A percentile compares a stretch with the other conserved stretches of the same genome.
Conservation (phyloP, 2,113 vertebrate species). For the Periophthalmus modestus region DNA sequence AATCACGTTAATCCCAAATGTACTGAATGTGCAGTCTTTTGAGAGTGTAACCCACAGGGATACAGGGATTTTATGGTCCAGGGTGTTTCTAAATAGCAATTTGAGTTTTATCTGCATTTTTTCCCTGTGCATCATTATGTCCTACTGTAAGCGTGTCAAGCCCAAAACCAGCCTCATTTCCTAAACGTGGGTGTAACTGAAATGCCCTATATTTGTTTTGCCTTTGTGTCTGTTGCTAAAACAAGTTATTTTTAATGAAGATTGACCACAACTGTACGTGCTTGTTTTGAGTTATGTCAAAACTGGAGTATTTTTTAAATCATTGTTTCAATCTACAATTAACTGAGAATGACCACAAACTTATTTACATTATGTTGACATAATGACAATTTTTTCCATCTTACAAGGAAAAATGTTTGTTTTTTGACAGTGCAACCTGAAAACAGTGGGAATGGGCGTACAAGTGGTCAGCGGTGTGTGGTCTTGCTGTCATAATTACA, state of each 20-base stretch:
- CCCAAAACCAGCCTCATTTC: constrained; percentile 63
- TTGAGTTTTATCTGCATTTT: constrained; percentile 56
- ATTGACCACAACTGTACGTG: constrained; percentile 17
- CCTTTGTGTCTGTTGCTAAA: constrained; percentile 38
- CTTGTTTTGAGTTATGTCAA: neutral
- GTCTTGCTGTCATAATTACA: constrained; percentile 57
- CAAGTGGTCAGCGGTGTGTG: constrained; percentile 38
- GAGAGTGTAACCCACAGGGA: constrained; percentile 42
- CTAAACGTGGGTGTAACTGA: constrained; percentile 65
- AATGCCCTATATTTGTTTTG: constrained; percentile 43
- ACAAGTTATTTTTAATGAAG: constrained; percentile 56
- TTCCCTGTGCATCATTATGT: constrained; percentile 58
- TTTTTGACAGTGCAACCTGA: constrained; percentile 28
- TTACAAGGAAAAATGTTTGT: constrained; percentile 37
- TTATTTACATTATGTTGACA: constrained; percentile 38
- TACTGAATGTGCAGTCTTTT: constrained; percentile 47
- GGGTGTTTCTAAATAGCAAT: constrained; percentile 57
- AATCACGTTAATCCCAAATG: constrained; percentile 37
- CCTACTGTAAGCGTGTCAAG: constrained; percentile 37
- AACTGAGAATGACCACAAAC: constrained; percentile 25
- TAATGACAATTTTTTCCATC: constrained; percentile 20
- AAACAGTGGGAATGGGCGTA: constrained; percentile 31
- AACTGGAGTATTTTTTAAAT: neutral
- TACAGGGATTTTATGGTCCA: constrained; percentile 46
- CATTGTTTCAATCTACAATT: neutral